phyloP scores from a whole-genome alignment of 2,113 vertebrate species.

The Onychostruthus taczanowskii region DNA sequence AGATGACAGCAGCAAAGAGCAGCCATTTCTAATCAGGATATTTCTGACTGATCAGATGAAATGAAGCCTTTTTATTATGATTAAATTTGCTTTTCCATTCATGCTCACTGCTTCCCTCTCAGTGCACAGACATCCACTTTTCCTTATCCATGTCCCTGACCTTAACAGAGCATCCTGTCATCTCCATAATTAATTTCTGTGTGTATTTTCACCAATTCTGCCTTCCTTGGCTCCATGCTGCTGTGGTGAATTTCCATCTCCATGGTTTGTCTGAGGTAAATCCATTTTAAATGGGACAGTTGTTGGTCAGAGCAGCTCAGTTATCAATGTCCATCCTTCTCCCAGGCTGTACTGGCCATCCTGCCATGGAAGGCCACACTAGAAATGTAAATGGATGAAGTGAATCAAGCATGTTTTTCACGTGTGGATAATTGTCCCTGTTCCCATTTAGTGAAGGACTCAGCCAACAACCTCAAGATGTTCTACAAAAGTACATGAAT shows the following conservation, averaged over 20 bases:
- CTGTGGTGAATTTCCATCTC: not conserved
- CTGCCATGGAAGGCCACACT: not conserved
- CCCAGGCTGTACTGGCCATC: not conserved
- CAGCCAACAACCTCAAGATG: conserved; percentile 8
- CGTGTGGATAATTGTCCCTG: conserved; percentile 2
- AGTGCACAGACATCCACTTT: not conserved
- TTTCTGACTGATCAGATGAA: not conserved
- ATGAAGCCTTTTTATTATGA: not conserved
- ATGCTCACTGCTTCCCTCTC: not conserved
- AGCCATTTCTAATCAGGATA: not conserved
- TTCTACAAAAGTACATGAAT: not conserved
- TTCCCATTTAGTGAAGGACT: conserved; percentile 4
- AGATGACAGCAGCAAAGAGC: not conserved
- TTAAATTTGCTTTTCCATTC: not conserved
- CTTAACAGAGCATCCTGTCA: not conserved
- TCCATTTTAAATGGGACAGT: not conserved
- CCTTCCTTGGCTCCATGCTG: not conserved
- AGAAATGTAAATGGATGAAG: not conserved
- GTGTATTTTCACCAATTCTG: not conserved
- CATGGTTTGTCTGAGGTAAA: not conserved
- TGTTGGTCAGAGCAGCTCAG: not conserved
- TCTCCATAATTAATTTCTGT: not conserved
- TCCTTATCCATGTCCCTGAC: not conserved
- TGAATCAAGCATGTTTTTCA: conserved; percentile 6
- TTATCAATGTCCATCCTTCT: not conserved